Conservation (phyloP, 2,888 invertebrate genomes). For the Stenurella melanura region DNA sequence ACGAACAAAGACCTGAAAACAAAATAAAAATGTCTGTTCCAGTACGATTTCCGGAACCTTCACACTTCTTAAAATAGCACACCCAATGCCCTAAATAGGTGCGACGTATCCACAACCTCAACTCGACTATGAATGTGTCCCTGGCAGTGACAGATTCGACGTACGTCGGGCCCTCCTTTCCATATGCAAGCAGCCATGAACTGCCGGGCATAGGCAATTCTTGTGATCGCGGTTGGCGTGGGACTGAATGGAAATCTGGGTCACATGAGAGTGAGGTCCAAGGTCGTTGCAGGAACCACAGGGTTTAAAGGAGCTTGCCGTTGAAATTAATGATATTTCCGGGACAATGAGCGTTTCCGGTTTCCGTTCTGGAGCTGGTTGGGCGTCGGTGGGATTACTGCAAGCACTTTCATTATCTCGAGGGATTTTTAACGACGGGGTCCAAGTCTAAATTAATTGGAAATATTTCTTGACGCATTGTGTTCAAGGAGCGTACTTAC, state of each 20-base stretch:
- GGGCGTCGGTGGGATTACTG: slow-evolving; percentile 8
- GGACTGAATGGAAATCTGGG: slow-evolving; percentile 44
- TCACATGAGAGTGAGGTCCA: slow-evolving; percentile 45
- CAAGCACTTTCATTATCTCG: neutral
- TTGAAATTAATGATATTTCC: slow-evolving; percentile 39
- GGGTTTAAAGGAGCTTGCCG: slow-evolving; percentile 31
- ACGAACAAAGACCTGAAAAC: neutral
- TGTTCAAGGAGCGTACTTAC: neutral
- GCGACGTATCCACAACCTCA: neutral
- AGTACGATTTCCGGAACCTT: neutral
- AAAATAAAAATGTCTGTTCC: neutral
- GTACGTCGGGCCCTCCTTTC: slow-evolving; percentile 6
- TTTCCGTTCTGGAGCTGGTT: slow-evolving; percentile 20
- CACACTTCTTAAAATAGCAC: neutral
- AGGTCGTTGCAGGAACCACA: slow-evolving; percentile 43
- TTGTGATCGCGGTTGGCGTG: slow-evolving; percentile 37
- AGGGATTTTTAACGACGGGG: neutral
- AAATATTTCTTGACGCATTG: neutral
- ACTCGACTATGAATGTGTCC: neutral
- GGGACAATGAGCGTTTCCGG: slow-evolving; percentile 29
- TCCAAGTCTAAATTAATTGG: neutral
- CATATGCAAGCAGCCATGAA: slow-evolving; percentile 18
- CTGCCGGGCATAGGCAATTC: slow-evolving; percentile 23
- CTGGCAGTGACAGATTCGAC: slow-evolving; percentile 28
- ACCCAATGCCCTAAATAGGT: slow-evolving; percentile 4